Percentiles rank a stretch among this genome's conserved stretches.
These are phyloP conservation scores for Coreoperca whiteheadi DNA, from an alignment of 2,113 vertebrate species.

Conservation along the genomic window DNA sequence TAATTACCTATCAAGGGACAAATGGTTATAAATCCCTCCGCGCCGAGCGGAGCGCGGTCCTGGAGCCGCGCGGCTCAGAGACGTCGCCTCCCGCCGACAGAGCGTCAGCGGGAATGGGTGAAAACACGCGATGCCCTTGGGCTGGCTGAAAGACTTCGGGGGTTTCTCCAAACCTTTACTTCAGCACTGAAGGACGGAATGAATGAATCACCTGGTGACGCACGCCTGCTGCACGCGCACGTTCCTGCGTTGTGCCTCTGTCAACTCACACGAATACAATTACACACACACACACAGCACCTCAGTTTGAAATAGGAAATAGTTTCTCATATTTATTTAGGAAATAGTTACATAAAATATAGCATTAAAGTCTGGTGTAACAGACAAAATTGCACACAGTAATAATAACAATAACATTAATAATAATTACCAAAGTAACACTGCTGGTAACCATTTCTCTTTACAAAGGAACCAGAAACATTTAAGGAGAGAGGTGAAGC, in stretches of 20 bases:
- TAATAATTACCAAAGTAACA: conserved; percentile 88
- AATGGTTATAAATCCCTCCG: conserved; percentile 60
- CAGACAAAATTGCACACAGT: conserved; percentile 88
- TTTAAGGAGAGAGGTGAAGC: conserved; percentile 85
- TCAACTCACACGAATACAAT: background rate
- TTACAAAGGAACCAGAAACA: conserved; percentile 82
- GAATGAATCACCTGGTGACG: conserved; percentile 17
- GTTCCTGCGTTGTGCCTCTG: no score
- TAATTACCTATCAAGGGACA: conserved; percentile 71
- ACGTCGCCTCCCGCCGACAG: conserved; percentile 20
- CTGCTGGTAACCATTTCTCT: conserved; percentile 85
- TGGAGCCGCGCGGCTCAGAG: conserved; percentile 5
- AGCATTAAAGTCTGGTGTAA: conserved; percentile 85
- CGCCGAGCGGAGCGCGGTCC: background rate
- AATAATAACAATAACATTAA: conserved; percentile 63
- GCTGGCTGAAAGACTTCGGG: background rate
- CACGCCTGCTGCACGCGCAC: background rate
- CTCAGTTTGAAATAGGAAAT: conserved; percentile 76
- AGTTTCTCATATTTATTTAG: conserved; percentile 83
- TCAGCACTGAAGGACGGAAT: background rate
- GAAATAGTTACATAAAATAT: conserved; percentile 86
- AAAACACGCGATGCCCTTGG: conserved; percentile 30
- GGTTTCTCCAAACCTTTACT: conserved; percentile 12
- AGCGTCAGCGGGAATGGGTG: conserved; percentile 34
- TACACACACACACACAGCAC: background rate